These are phyloP conservation scores for Eucera pruinosa DNA, from an alignment of 2,888 invertebrate genomes.

Conservation along the genomic window DNA sequence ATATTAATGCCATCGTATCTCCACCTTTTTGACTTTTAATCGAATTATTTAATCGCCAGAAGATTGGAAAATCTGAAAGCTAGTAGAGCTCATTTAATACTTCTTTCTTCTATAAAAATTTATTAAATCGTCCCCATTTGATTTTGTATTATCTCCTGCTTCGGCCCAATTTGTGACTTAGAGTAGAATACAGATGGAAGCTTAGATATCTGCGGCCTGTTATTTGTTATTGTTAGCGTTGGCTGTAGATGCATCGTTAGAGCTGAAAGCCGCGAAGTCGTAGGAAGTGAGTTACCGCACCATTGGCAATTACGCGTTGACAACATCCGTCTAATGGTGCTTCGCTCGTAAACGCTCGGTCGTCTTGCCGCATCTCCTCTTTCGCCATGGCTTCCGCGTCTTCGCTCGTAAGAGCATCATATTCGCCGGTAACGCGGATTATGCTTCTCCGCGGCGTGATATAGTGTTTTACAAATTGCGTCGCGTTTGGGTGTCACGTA, in stretches of 20 bases:
- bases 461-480: constrained; percentile 58
- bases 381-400: constrained; percentile 55
- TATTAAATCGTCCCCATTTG: not conserved
- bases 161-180: too few species aligned
- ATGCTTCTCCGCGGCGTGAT: constrained; percentile 48
- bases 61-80: too few species aligned
- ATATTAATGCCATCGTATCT: too few species aligned
- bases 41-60: too few species aligned
- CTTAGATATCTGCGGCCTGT: not conserved
- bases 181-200: not conserved
- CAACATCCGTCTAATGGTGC: constrained; percentile 77
- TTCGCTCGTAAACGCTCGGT: constrained; percentile 76
- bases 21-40: too few species aligned
- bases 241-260: constrained; percentile 60
- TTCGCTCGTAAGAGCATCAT: constrained; percentile 54
- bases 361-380: constrained; percentile 59
- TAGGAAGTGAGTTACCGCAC: constrained; percentile 74
- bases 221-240: constrained; percentile 42
- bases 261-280: constrained; percentile 55
- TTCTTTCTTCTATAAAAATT: not conserved
- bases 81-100: too few species aligned
- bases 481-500: constrained; percentile 56
- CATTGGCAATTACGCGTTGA: constrained; percentile 77
- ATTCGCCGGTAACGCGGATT: constrained; percentile 56
- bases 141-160: too few species aligned